Evolutionary conservation across 2,113 vertebrate species (phyloP).

Genomic region (Cavia aperea): DNA sequence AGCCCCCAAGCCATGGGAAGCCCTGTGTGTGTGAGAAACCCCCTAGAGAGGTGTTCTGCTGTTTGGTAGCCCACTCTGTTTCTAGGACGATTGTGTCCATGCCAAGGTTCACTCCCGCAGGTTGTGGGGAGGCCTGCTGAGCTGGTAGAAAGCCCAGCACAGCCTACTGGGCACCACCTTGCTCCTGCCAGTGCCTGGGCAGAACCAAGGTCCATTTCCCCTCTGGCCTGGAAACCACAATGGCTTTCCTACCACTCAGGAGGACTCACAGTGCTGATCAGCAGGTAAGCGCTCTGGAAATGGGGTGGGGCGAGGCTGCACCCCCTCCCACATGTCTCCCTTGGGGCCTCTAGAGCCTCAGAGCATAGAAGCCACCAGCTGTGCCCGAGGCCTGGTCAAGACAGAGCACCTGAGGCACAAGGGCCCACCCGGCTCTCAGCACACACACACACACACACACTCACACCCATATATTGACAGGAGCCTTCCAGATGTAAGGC

Average conservation of each 20-base stretch:
- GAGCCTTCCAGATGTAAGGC: no score
- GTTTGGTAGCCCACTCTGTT: not conserved
- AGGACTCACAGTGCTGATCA: fast-evolving
- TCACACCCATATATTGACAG: no score
- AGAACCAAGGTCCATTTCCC: not conserved
- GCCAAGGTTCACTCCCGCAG: not conserved
- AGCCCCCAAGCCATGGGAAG: not conserved
- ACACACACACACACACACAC: no score
- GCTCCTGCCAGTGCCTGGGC: not conserved
- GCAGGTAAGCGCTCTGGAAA: not conserved
- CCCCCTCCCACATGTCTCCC: not conserved
- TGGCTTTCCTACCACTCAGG: not conserved
- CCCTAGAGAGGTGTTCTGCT: not conserved
- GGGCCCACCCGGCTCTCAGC: not conserved
- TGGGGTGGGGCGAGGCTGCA: fast-evolving
- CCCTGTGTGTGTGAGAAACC: not conserved
- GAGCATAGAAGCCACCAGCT: not conserved
- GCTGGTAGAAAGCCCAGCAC: not conserved
- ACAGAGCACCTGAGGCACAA: no score
- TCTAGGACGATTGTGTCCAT: fast-evolving
- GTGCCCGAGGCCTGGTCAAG: fast-evolving
- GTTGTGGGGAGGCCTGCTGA: fast-evolving
- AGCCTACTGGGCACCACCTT: fast-evolving
- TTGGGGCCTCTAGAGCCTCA: not conserved
- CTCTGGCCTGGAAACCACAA: not conserved